Conservation (phyloP, 2,888 invertebrate species). For the Cordylochernes scorpioides region DNA sequence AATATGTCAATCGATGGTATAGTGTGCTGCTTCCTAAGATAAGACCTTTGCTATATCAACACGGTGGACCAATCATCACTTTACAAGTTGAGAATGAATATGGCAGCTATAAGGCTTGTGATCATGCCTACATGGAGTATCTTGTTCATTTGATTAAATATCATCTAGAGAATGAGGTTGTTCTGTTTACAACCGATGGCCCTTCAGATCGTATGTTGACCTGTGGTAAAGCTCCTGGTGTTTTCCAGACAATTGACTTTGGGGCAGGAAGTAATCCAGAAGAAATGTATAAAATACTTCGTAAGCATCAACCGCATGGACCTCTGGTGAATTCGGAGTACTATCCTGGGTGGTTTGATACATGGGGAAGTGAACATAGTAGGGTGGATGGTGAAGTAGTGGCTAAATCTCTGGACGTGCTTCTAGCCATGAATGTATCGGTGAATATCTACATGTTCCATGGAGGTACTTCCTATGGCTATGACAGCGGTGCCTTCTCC, state of each 20-base stretch:
- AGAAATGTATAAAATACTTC: constrained; percentile 18
- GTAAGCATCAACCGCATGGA: constrained; percentile 30
- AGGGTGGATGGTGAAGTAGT: constrained; percentile 28
- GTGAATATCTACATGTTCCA: constrained; percentile 20
- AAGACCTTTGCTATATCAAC: constrained; percentile 30
- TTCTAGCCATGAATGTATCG: constrained; percentile 26
- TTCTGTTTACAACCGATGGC: constrained; percentile 63
- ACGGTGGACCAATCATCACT: constrained; percentile 60
- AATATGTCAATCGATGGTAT: constrained; percentile 28
- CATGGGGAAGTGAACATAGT: constrained; percentile 46
- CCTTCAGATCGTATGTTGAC: constrained; percentile 25
- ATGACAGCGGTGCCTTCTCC: constrained; percentile 16
- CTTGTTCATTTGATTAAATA: constrained; percentile 34
- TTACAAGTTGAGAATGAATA: constrained; percentile 74
- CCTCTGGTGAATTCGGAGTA: constrained; percentile 69
- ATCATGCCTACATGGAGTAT: constrained; percentile 37
- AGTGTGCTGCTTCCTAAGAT: constrained; percentile 27
- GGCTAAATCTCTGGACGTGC: constrained; percentile 28
- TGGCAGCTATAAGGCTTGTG: constrained; percentile 47
- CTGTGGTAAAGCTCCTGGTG: constrained; percentile 39
- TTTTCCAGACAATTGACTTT: constrained; percentile 37
- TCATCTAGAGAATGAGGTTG: constrained; percentile 34
- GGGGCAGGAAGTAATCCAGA: constrained; percentile 3
- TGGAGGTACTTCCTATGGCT: constrained; percentile 22
- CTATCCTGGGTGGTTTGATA: constrained; percentile 72